Evolutionary conservation across 1,140 invertebrate genomes (phyloP), one percentile per base, ranked within the genome.

Genomic region (Asbolus verrucosus): DNA sequence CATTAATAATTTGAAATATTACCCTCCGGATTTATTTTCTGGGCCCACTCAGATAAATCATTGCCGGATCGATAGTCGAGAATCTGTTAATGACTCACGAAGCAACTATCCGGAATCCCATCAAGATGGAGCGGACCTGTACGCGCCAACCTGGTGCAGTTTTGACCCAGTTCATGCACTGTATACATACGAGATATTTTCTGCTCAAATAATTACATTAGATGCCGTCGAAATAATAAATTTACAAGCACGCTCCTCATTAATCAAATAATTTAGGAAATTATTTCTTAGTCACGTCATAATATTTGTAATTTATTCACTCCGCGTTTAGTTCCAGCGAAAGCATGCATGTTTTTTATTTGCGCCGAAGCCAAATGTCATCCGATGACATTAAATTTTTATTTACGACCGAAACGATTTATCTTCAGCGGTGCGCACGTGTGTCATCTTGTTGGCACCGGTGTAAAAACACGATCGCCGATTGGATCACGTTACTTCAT

Each of bases 1-100:
- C 46, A 54, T 54, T 54, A 54, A 54, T 54, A 27, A 54, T 27
- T 27, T 54, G 46, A 54, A 27, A 54, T 27, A 54, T 54, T 54
- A 30, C 21, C 46, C 11, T 13, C 46, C 21, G 21, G 21, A 54
- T 54, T 54, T 14, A 27, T 54, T 27, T 11, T 54, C 46, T 5
- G n/a, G 16, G 43, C 9, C 43, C 13, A 19, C 16, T 11, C 19
- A 54, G 21, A 54, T 50, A 50, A 50, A 50, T 54, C 46, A 54
- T 54, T 27, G 8, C 11, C n/a, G 21, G 19, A 14, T 31, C 46
- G 46, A 54, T 54, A 54, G 1, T 21, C 18, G 9, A 8, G 43
- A 5, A 27, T 54, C 46, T 54, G 19, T 6, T 50, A 50, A 50
- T 50, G 43, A 50, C 6, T n/a, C 33, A 11, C 24, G 24, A n/a